phyloP scores from a whole-genome alignment of 2,113 vertebrate genomes.

The Microtus ochrogaster region DNA sequence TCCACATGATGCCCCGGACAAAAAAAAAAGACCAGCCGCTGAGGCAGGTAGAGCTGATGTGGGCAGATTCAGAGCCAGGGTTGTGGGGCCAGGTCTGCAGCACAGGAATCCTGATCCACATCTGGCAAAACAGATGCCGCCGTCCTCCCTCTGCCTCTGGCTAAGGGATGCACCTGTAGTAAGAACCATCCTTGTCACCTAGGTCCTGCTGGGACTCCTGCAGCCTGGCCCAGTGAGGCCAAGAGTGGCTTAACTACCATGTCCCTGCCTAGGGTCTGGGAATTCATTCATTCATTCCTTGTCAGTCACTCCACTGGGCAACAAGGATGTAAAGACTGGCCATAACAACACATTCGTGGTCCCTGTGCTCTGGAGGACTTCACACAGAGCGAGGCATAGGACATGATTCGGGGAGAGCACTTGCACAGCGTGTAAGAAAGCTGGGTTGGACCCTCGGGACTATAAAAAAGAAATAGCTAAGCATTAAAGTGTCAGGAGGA shows the following conservation, averaged over 20 bases:
- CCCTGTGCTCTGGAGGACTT: slow-evolving; percentile 7
- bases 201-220: not conserved
- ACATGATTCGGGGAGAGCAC: not conserved
- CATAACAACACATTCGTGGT: too few relatives aligned
- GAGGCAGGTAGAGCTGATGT: not conserved
- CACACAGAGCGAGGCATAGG: not conserved
- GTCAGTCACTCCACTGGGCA: not conserved
- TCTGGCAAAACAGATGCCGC: not conserved
- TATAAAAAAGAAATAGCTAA: not conserved
- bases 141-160: not conserved
- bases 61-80: not conserved
- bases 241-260: accelerated
- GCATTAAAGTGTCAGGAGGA: not conserved
- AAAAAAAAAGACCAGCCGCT: not conserved
- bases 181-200: not conserved
- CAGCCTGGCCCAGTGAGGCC: not conserved
- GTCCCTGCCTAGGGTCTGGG: not conserved
- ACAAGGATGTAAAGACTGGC: not conserved
- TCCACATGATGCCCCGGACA: not conserved
- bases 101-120: not conserved
- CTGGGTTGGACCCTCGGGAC: not conserved
- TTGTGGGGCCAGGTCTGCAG: not conserved
- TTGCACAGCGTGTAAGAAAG: not conserved
- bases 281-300: not conserved
- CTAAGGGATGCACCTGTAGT: not conserved